phyloP scores from a whole-genome alignment of 2,113 vertebrate species.

The Progne subis region DNA sequence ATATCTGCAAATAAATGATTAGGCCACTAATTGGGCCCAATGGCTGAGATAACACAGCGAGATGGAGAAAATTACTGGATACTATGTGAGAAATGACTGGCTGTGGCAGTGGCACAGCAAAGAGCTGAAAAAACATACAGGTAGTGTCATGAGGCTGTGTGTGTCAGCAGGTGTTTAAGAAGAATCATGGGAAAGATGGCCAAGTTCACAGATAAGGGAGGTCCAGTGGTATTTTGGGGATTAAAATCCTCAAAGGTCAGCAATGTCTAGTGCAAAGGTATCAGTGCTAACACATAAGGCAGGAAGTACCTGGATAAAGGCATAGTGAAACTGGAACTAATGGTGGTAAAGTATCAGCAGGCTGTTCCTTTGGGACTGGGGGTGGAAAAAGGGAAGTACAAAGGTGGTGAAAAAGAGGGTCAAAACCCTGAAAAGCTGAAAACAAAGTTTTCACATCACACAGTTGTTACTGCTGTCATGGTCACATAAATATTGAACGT shows the following conservation, averaged over 20 bases:
- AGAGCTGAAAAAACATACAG: not conserved
- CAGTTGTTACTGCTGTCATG: not conserved
- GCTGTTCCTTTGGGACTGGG: not conserved
- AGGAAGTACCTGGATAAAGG: not conserved
- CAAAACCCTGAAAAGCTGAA: not conserved
- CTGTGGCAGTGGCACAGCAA: not conserved
- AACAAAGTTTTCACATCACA: not conserved
- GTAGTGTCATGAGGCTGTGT: not conserved
- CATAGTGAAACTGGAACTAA: not conserved
- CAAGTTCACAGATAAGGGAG: accelerated
- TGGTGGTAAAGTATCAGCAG: not conserved
- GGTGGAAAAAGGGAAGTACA: not conserved
- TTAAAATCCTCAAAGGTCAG: not conserved
- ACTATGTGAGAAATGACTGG: not conserved
- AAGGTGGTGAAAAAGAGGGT: not conserved
- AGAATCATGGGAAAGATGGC: not conserved
- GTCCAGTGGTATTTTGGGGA: not conserved
- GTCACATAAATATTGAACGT: not conserved
- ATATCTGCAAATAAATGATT: not conserved
- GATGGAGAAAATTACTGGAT: not conserved
- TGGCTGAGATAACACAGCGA: not conserved
- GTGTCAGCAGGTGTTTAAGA: not conserved
- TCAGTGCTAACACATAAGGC: no score
- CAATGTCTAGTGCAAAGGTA: not conserved
- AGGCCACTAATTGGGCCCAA: not conserved